A percentile compares a stretch with the other conserved stretches of the same genome.
phyloP scores from a whole-genome alignment of 2,888 invertebrate genomes.

The Celastrina argiolus region DNA sequence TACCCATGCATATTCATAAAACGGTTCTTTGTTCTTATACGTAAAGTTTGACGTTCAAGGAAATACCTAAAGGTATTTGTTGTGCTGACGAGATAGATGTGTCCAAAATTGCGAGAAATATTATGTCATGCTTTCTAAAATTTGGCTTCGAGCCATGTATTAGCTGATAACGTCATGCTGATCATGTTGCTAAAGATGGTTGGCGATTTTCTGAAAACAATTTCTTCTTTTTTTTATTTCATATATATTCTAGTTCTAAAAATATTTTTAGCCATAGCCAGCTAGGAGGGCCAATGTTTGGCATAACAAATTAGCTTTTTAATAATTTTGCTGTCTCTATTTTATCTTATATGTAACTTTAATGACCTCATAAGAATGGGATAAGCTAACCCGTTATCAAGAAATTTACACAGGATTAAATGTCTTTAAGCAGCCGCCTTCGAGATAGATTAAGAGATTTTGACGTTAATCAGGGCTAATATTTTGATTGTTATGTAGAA shows the following conservation, averaged over 20 bases:
- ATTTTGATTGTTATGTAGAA: too few species aligned
- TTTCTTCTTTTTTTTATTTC: too few species aligned
- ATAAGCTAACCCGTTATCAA: not conserved
- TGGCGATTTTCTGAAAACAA: not conserved
- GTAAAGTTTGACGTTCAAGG: not conserved
- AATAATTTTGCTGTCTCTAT: too few species aligned
- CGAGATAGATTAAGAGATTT: not conserved
- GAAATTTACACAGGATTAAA: not conserved
- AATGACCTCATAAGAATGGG: not conserved
- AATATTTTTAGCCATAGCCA: too few species aligned
- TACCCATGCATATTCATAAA: not conserved
- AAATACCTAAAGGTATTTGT: not conserved
- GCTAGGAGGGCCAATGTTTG: too few species aligned
- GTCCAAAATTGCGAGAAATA: not conserved
- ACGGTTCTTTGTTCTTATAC: not conserved
- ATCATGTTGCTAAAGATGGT: not conserved
- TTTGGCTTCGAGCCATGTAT: not conserved
- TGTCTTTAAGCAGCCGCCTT: not conserved
- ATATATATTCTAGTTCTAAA: too few species aligned
- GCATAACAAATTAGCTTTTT: too few species aligned
- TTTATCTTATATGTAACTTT: too few species aligned
- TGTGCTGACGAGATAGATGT: not conserved
- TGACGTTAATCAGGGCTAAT: not conserved
- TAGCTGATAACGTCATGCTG: not conserved
- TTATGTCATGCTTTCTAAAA: constrained; percentile 4